A percentile compares a stretch with the other conserved stretches of the same genome.
These are phyloP conservation scores for Oncorhynchus gorbuscha DNA, from an alignment of 2,113 vertebrate genomes.

Conservation along the genomic window DNA sequence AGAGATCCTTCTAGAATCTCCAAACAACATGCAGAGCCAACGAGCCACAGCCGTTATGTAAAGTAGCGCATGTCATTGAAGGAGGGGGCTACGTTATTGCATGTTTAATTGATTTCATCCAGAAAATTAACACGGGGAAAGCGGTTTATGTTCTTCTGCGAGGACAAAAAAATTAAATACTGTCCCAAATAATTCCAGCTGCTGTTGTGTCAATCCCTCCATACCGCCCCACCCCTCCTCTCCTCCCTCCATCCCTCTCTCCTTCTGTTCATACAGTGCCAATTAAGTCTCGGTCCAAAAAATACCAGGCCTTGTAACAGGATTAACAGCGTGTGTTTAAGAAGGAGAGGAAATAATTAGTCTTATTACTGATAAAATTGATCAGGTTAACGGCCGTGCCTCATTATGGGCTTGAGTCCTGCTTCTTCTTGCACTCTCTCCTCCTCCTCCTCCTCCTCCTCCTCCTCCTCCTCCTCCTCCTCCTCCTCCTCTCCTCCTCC, in stretches of 20 bases:
- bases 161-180: constrained; percentile 45
- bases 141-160: constrained; percentile 37
- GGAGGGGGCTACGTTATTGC: constrained; percentile 52
- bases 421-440: constrained; percentile 3
- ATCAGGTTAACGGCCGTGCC: constrained; percentile 58
- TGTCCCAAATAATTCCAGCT: constrained; percentile 52
- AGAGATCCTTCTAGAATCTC: constrained; percentile 6
- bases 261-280: constrained; percentile 24
- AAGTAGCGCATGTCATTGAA: constrained; percentile 50
- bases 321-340: constrained; percentile 69
- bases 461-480: background rate
- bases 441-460: background rate
- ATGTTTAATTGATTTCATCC: constrained; percentile 60
- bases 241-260: constrained; percentile 4
- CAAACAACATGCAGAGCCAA: constrained; percentile 26
- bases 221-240: background rate
- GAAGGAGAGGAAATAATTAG: constrained; percentile 73
- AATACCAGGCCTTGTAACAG: constrained; percentile 63
- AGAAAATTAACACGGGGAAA: constrained; percentile 46
- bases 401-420: constrained; percentile 61
- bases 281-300: constrained; percentile 53
- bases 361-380: constrained; percentile 71
- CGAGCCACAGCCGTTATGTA: constrained; percentile 33
- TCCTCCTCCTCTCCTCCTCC: too few relatives aligned
- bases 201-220: constrained; percentile 19